Conservation (phyloP, 2,797 vertebrate species). For the Pipistrellus nathusii region DNA sequence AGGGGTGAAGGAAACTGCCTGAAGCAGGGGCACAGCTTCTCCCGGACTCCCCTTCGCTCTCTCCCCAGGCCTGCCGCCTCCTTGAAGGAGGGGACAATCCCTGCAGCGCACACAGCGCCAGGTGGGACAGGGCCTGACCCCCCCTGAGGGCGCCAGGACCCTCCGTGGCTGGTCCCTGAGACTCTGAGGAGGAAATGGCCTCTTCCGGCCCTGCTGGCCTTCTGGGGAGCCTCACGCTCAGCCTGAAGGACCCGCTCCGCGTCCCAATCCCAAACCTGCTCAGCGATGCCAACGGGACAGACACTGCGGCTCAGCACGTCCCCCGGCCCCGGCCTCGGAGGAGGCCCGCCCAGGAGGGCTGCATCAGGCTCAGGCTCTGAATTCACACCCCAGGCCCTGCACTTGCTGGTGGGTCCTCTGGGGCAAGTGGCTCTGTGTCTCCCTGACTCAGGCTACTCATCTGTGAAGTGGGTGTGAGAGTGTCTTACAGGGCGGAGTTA, state of each 20-base stretch:
- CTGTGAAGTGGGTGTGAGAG: background rate
- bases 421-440: slow-evolving; percentile 22
- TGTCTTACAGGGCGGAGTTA: background rate
- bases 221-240: too few relatives aligned
- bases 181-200: background rate
- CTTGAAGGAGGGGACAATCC: background rate
- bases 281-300: background rate
- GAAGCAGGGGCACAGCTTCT: background rate
- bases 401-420: background rate
- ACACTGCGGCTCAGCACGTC: background rate
- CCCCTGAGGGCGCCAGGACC: background rate
- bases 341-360: background rate
- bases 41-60: background rate
- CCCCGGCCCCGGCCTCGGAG: background rate
- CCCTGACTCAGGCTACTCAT: background rate
- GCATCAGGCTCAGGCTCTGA: background rate
- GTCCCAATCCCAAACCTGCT: background rate
- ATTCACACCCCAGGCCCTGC: background rate
- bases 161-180: background rate
- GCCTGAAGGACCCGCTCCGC: background rate
- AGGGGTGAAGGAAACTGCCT: background rate
- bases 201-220: background rate
- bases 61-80: slow-evolving; percentile 1
- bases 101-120: background rate
- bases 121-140: background rate